Percentiles rank a stretch among this genome's conserved stretches.
phyloP scores from a whole-genome alignment of 2,113 vertebrate genomes.

The Trogon melanurus region DNA sequence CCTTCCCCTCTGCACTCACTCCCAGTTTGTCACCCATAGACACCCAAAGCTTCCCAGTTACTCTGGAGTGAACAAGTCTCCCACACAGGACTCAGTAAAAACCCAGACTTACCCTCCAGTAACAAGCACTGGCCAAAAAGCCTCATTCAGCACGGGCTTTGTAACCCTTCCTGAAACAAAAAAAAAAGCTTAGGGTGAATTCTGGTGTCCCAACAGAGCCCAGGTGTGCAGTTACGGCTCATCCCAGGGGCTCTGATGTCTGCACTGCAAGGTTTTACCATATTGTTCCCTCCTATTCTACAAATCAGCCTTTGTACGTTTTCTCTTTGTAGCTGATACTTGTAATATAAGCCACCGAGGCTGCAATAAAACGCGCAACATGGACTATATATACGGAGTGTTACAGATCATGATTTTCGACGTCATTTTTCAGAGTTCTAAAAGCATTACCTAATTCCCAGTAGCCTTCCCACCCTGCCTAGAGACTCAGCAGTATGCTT shows the following conservation, averaged over 20 bases:
- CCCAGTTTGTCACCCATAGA: not conserved
- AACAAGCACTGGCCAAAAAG: not conserved
- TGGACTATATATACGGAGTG: not conserved
- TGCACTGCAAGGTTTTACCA: not conserved
- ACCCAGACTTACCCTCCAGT: not conserved
- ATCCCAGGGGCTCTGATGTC: not conserved
- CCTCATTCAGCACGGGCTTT: not conserved
- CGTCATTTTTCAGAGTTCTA: slow-evolving; percentile 8
- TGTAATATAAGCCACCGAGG: not conserved
- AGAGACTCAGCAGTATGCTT: not conserved
- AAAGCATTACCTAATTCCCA: slow-evolving; percentile 25
- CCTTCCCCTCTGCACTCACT: not conserved
- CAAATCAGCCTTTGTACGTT: not conserved
- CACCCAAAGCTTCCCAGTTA: not conserved
- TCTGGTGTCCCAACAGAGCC: not conserved
- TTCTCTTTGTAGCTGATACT: slow-evolving; percentile 1
- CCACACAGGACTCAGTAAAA: not conserved
- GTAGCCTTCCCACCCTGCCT: not conserved
- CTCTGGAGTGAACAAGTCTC: not conserved
- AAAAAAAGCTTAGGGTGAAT: not conserved
- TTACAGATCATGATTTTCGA: not conserved
- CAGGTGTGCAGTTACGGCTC: not conserved
- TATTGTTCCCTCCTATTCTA: not conserved
- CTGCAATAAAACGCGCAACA: not conserved
- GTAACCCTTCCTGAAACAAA: not conserved